Evolutionary conservation across 2,797 vertebrate genomes (phyloP).

Genomic region (Lagorchestes hirsutus): DNA sequence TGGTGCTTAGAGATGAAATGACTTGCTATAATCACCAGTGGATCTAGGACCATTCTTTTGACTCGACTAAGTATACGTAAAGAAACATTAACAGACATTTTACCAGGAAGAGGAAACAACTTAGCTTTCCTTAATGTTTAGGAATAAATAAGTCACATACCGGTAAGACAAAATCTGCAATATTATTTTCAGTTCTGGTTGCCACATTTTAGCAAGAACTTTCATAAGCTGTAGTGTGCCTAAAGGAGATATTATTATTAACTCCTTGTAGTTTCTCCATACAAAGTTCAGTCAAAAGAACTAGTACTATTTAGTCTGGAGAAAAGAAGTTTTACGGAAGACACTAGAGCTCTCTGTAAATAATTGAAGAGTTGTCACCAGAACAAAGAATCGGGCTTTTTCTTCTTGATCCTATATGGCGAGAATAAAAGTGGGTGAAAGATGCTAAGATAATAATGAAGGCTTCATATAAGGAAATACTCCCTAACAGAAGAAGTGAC

Average conservation of each 20-base stretch:
- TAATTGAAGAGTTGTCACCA: neutral
- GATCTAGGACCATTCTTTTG: neutral
- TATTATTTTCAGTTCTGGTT: neutral
- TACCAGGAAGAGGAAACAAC: constrained; percentile 36
- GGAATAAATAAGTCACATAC: constrained; percentile 11
- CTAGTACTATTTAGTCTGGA: neutral
- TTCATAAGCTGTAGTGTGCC: neutral
- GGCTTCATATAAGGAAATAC: neutral
- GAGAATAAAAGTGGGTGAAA: neutral
- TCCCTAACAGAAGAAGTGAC: neutral
- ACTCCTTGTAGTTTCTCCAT: neutral
- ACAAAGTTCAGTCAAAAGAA: neutral
- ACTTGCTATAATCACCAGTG: neutral
- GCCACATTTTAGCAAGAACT: neutral
- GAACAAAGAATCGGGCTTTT: neutral
- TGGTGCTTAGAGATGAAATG: neutral
- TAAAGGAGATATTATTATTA: neutral
- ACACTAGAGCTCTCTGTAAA: neutral
- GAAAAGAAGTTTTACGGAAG: neutral
- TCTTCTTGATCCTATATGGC: neutral
- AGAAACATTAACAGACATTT: constrained; percentile 39
- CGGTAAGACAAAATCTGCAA: neutral
- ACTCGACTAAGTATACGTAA: neutral
- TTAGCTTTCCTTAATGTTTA: neutral
- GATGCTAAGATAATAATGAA: neutral